Percentiles rank a stretch among this genome's conserved stretches.
phyloP scores from a whole-genome alignment of 2,888 invertebrate genomes.

The Neoascia interrupta region DNA sequence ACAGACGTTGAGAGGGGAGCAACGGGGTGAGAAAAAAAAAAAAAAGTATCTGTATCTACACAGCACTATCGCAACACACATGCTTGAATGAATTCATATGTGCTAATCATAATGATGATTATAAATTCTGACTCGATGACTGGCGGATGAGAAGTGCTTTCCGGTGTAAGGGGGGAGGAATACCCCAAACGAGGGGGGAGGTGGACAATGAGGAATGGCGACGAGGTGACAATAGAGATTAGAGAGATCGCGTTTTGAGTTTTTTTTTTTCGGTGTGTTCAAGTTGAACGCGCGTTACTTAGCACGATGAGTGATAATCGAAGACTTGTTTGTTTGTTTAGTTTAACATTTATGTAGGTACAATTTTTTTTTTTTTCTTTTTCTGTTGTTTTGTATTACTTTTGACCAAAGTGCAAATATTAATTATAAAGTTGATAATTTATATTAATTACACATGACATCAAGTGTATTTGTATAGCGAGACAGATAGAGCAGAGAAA shows the following conservation, averaged over 20 bases:
- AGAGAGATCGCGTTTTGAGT: conserved; percentile 45
- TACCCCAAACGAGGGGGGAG: too few relatives aligned
- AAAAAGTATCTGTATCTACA: conserved; percentile 23
- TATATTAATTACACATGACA: conserved; percentile 12
- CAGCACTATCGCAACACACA: conserved; percentile 24
- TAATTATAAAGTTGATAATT: conserved; percentile 46
- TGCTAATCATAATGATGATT: conserved; percentile 64
- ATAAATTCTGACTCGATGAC: conserved; percentile 53
- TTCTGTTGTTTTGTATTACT: conserved; percentile 26
- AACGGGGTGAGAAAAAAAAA: conserved; percentile 13
- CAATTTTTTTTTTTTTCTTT: neutral
- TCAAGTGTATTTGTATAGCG: too few relatives aligned
- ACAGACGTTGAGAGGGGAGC: too few relatives aligned
- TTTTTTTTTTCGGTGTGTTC: too few relatives aligned
- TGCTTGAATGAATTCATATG: conserved; percentile 38
- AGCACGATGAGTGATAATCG: conserved; percentile 45
- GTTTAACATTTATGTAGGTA: too few relatives aligned
- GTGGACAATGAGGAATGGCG: conserved; percentile 9
- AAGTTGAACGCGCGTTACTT: conserved; percentile 43
- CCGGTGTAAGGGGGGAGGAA: neutral
- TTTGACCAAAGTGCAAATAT: conserved; percentile 50
- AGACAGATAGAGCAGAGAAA: too few relatives aligned
- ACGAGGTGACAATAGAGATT: conserved; percentile 46
- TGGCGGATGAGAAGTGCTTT: conserved; percentile 13
- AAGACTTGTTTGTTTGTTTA: conserved; percentile 43